phyloP scores from a whole-genome alignment of 2,797 vertebrate genomes.

The Cetoscarus ocellatus region DNA sequence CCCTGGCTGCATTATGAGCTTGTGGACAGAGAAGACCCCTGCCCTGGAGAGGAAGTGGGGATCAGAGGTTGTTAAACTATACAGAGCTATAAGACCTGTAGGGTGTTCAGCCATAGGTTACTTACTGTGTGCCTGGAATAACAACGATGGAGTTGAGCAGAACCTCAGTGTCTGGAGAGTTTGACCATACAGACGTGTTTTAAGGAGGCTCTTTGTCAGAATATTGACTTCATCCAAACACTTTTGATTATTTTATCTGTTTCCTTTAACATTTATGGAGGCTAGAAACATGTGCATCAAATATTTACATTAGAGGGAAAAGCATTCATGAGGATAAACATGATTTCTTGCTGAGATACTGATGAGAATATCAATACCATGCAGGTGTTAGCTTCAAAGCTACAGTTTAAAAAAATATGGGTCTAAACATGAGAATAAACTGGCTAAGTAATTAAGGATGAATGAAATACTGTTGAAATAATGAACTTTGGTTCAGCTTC shows the following conservation, averaged over 20 bases:
- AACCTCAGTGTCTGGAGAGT: neutral
- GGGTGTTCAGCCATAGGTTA: slow-evolving; percentile 11
- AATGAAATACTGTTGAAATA: too few relatives aligned
- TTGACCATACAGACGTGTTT: neutral
- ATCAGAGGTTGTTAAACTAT: slow-evolving; percentile 23
- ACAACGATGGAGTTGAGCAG: neutral
- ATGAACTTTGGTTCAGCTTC: too few relatives aligned
- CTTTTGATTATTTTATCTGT: neutral
- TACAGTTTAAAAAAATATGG: too few relatives aligned
- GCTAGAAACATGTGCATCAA: neutral
- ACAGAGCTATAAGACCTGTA: slow-evolving; percentile 14
- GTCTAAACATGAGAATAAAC: too few relatives aligned
- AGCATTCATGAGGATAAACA: too few relatives aligned
- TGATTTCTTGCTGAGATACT: too few relatives aligned
- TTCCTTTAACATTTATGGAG: slow-evolving; percentile 1
- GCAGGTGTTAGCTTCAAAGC: too few relatives aligned
- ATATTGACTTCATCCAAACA: neutral
- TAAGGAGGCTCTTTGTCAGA: neutral
- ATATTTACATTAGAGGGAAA: too few relatives aligned
- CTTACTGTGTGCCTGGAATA: slow-evolving; percentile 25
- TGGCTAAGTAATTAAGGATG: too few relatives aligned
- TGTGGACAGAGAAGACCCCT: slow-evolving; percentile 35
- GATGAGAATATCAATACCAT: too few relatives aligned
- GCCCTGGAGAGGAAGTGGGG: slow-evolving; percentile 15
- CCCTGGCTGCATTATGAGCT: slow-evolving; percentile 33